phyloP scores from a whole-genome alignment of 1,140 invertebrate species.

The Colletes latitarsis region DNA sequence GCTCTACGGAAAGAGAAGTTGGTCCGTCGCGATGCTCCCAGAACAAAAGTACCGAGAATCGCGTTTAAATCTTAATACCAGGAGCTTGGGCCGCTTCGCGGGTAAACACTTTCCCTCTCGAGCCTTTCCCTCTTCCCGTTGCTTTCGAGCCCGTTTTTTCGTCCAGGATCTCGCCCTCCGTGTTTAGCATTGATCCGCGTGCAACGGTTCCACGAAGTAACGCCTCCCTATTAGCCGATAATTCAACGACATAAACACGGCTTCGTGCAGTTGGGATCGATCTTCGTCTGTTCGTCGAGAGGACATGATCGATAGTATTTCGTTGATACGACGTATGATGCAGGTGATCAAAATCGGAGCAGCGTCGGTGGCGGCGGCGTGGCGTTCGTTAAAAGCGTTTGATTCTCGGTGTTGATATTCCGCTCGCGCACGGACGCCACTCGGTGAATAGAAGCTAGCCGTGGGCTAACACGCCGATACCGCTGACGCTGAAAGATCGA shows the following conservation, averaged over 20 bases:
- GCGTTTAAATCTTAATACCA: slow-evolving; percentile 7
- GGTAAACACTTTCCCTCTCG: slow-evolving; percentile 2
- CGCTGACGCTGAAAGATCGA: slow-evolving; percentile 66
- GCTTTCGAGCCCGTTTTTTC: neutral
- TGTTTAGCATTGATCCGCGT: neutral
- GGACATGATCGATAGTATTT: slow-evolving; percentile 39
- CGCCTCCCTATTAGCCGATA: neutral
- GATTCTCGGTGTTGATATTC: slow-evolving; percentile 75
- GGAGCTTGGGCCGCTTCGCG: neutral
- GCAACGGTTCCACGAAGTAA: slow-evolving; percentile 13
- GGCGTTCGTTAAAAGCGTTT: slow-evolving; percentile 72
- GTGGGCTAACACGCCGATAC: slow-evolving; percentile 67
- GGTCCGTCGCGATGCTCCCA: neutral
- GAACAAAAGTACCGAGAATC: neutral
- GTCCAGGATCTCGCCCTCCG: neutral
- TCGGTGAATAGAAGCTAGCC: slow-evolving; percentile 64
- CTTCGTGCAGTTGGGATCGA: slow-evolving; percentile 6
- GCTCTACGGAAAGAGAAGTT: neutral
- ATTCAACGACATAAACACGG: neutral
- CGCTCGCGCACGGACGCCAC: slow-evolving; percentile 69
- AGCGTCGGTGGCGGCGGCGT: neutral
- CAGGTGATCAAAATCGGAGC: slow-evolving; percentile 52
- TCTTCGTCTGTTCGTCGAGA: slow-evolving; percentile 17
- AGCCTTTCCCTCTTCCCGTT: neutral
- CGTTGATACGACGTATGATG: slow-evolving; percentile 1